phyloP scores from a whole-genome alignment of 1,140 invertebrate genomes.

The Polypedilum pembai region DNA sequence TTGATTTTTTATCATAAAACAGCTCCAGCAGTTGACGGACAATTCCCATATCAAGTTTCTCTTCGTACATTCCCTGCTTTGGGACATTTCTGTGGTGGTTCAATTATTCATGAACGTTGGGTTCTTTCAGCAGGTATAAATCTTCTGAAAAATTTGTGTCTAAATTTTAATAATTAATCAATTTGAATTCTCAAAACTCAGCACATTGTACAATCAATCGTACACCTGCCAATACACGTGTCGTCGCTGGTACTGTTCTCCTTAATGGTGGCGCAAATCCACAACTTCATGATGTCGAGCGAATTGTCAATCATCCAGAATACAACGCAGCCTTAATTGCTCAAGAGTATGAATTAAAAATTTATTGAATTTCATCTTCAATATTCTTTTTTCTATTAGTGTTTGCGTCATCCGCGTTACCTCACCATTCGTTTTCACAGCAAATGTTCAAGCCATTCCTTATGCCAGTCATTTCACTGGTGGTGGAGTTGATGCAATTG shows the following conservation, averaged over 20 bases:
- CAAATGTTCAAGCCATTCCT: background rate
- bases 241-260: background rate
- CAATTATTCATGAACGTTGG: constrained; percentile 44
- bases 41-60: constrained; percentile 19
- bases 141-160: background rate
- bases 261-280: background rate
- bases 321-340: background rate
- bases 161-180: background rate
- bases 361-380: background rate
- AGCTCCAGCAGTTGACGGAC: background rate
- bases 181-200: background rate
- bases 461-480: background rate
- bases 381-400: background rate
- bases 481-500: background rate
- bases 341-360: background rate
- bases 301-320: background rate
- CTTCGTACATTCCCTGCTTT: background rate
- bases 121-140: constrained; percentile 45
- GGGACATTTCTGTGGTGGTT: constrained; percentile 42
- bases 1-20: too few relatives aligned
- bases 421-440: background rate
- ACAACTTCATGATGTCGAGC: background rate
- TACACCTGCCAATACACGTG: background rate
- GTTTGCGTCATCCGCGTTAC: background rate
- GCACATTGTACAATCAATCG: constrained; percentile 26